Base-by-base conservation (phyloP, 2,113 vertebrate species). In the Mobula hypostoma region DNA sequence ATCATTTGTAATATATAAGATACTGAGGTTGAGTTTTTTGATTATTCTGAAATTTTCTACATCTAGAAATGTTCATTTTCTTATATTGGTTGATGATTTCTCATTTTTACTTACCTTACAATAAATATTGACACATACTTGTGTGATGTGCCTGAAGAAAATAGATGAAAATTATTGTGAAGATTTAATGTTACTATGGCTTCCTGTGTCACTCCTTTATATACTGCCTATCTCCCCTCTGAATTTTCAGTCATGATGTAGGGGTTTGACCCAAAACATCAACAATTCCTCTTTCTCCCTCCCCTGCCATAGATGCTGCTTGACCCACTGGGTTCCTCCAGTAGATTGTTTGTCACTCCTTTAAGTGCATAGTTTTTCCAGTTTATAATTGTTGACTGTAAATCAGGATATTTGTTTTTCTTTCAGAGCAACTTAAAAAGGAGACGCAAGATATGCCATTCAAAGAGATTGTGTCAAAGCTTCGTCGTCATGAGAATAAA, bases 401-500 rank as follows among this genome's bases (percentile, higher is more conserved):
- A 90, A 63, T 17, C 2, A 68, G 61, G 6, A 56, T 19, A 19
- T 88, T 24, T 61, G 24, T 72, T 15, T 70, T n/a, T 70, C 40
- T 87, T 72, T 56, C 94, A 97, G 97, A 97, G 94, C 97, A 97
- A 12, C 96, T 97, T 21, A 97, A 98, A 95, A 99, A 98, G 95
- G 98, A 99, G 96, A 98, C 99, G 88, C 98, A 98, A 96, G 97
- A 96, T 96, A 96, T 99, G 97, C 97, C 98, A 0, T 99, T 99
- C 95, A 97, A 98, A 95, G 98, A 99, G 90, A 98, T 99, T n/a
- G 95, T 99, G 94, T 98, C 98, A 94, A 98, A 98, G 96, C 98
- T 99, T 94, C 97, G 98, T 94, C 97, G 97, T 95, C 98, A 99
- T 0, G 99, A 99, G 96, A 99, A 99, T 97, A 99, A 99, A 97